Evolutionary conservation across 1,140 invertebrate genomes (phyloP), one percentile per base, ranked within the genome.

Genomic region (Achroia grisella): DNA sequence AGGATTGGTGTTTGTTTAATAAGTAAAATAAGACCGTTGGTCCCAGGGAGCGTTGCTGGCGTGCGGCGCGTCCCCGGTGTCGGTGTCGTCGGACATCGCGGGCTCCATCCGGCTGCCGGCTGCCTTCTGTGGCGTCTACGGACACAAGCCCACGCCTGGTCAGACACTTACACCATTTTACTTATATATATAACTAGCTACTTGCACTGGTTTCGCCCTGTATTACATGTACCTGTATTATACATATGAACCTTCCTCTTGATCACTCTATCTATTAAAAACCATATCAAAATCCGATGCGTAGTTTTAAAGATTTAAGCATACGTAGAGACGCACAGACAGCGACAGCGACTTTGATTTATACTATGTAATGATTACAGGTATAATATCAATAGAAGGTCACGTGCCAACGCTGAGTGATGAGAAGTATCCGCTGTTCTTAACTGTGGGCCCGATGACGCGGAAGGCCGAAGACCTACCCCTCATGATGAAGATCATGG

Each of bases 71-170:
- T 92, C 94, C 0, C 71, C 93, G 0, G 88, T 97, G 36, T 95
- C 95, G 23, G 81, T 98, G 27, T 94, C 94, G 6, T 95, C 94
- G 0, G 96, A 98, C 75, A 90, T 97, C 44, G 93, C 91, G 8
- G 91, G 96, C 8, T 97, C 95, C 9, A 93, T 98, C 49, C 89
- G 96, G 15, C 85, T 98, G 57, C 96, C 96, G 1, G 89, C 93
- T 8, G 88, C 93, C 29, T 96, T 94, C 66, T 94, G 92, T 79
- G 96, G 96, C 11, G 86, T 97, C 17, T 97, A 94, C 70, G 95
- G 95, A 14, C 94, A 96, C 71, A 97, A 96, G 67, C 91, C 95
- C 10, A 92, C 94, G 0, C 87, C 89, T 54, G 90, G 92, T 90
- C 63, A 54, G 39, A 40, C 28, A 11, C 4, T 3, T 6, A 23